Base-by-base conservation (phyloP, 2,888 invertebrate species). In the Heteropelma amictum region DNA sequence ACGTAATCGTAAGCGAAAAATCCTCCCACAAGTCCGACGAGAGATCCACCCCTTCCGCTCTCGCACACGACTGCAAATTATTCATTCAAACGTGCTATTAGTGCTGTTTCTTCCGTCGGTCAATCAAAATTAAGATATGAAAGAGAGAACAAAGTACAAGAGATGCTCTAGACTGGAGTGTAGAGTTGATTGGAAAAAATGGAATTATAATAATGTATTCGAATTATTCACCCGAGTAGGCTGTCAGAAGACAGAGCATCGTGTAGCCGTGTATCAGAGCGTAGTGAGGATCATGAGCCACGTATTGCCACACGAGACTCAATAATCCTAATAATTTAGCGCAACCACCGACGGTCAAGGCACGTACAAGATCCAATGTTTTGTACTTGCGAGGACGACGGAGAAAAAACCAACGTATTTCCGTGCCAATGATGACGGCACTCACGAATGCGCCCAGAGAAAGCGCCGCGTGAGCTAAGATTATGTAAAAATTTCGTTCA, bases 161-260 rank as follows among this genome's bases (percentile, higher is more conserved):
- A n/a, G 23, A 8, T 7, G 10, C 7, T n/a, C n/a, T n/a, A n/a
- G n/a, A n/a, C n/a, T n/a, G n/a, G n/a, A n/a, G n/a, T n/a, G n/a
- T n/a, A n/a, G n/a, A n/a, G n/a, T n/a, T n/a, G n/a, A n/a, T n/a
- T n/a, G n/a, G n/a, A n/a, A n/a, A n/a, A n/a, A n/a, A n/a, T n/a
- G n/a, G n/a, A n/a, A n/a, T n/a, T n/a, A n/a, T n/a, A n/a, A n/a
- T n/a, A n/a, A n/a, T n/a, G n/a, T n/a, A n/a, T n/a, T n/a, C n/a
- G n/a, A n/a, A n/a, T n/a, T n/a, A n/a, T n/a, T 82, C 87, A 94
- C 94, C 94, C 80, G 92, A 92, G 83, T 94, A 93, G 0, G 93
- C 92, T 72, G 92, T 91, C 30, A 93, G 88, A 72, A 93, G 91
- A 0, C 93, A 92, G 7, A 93, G 90, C 17, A 92, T 90, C 63